Percentiles rank a stretch among this genome's conserved stretches.
phyloP scores from a whole-genome alignment of 1,140 invertebrate species.

The Copidosoma floridanum region DNA sequence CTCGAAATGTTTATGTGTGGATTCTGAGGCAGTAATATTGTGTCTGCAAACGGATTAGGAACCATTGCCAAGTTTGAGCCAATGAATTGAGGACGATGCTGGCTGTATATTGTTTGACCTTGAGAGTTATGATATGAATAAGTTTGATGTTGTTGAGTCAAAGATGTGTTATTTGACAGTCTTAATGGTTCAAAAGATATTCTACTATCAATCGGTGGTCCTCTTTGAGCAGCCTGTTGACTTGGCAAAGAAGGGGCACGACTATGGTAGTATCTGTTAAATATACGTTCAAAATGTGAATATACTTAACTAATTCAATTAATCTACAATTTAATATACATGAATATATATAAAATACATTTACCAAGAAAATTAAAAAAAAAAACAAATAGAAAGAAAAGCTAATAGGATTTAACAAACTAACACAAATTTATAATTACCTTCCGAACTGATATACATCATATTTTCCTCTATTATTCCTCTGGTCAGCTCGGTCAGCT shows the following conservation, averaged over 20 bases:
- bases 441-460: constrained; percentile 28
- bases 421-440: constrained; percentile 10
- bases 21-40: constrained; percentile 8
- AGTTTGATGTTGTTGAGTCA: constrained; percentile 16
- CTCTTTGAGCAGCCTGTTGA: constrained; percentile 41
- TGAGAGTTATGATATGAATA: constrained; percentile 36
- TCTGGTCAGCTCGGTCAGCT: constrained; percentile 36
- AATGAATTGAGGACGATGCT: constrained; percentile 31
- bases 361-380: constrained; percentile 1
- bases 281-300: neutral
- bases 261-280: constrained; percentile 29
- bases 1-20: constrained; percentile 29
- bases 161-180: constrained; percentile 39
- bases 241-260: constrained; percentile 24
- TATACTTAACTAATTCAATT: too few species aligned
- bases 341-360: neutral
- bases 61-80: constrained; percentile 26
- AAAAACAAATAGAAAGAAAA: neutral
- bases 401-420: neutral
- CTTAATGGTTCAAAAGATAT: constrained; percentile 38
- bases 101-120: constrained; percentile 30
- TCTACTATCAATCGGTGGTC: constrained; percentile 41
- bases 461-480: constrained; percentile 38
- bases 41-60: constrained; percentile 35
- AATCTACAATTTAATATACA: neutral